These are phyloP conservation scores for Percopsis transmontana DNA, from an alignment of 2,113 vertebrate genomes.

Conservation along the genomic window DNA sequence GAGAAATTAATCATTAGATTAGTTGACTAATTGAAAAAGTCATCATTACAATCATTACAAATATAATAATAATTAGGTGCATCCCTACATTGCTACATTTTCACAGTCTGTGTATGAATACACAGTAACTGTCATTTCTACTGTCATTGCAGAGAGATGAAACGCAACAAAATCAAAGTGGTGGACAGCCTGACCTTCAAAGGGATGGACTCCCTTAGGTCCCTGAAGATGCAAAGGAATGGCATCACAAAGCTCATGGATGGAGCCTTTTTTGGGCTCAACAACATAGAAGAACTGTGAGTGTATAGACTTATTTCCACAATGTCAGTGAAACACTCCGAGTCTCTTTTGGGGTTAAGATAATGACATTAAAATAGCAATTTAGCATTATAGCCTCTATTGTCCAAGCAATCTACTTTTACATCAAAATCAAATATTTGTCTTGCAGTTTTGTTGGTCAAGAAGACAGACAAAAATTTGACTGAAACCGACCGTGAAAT, in stretches of 20 bases:
- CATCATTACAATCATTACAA: too few relatives aligned
- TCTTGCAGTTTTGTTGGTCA: too few relatives aligned
- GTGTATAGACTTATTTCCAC: constrained; percentile 24
- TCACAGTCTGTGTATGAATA: not conserved
- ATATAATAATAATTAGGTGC: too few relatives aligned
- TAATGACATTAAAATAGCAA: not conserved
- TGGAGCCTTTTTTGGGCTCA: constrained; percentile 95
- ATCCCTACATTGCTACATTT: too few relatives aligned
- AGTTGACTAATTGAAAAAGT: too few relatives aligned
- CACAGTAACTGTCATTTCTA: not conserved
- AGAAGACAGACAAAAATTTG: too few relatives aligned
- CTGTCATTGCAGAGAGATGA: constrained; percentile 85
- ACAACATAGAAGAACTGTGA: constrained; percentile 88
- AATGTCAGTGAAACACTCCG: not conserved
- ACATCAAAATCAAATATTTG: too few relatives aligned
- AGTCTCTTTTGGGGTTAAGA: not conserved
- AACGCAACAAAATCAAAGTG: constrained; percentile 92
- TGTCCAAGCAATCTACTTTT: too few relatives aligned
- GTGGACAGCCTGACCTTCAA: constrained; percentile 97
- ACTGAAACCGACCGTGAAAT: not conserved
- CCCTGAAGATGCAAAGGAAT: constrained; percentile 95
- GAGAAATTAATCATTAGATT: too few relatives aligned
- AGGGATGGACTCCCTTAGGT: constrained; percentile 90
- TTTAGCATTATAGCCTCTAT: too few relatives aligned
- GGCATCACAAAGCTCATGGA: constrained; percentile 94